Conservation (phyloP, 2,888 invertebrate species). For the Gortyna flavago region DNA sequence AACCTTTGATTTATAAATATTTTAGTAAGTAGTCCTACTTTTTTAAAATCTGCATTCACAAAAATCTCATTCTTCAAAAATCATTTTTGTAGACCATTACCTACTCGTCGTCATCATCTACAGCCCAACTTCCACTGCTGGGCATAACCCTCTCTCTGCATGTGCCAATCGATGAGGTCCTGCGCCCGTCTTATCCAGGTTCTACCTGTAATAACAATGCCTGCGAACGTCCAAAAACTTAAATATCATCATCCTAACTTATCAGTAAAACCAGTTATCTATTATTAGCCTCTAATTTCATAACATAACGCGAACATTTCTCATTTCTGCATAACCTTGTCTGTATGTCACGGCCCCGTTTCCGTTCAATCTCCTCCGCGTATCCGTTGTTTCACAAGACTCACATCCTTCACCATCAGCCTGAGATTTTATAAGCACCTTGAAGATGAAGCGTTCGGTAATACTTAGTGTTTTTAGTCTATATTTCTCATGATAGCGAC, state of each 20-base stretch:
- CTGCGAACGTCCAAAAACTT: background rate
- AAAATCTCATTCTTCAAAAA: too few relatives aligned
- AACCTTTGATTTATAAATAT: background rate
- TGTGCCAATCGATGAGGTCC: background rate
- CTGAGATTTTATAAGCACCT: constrained; percentile 44
- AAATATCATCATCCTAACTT: background rate
- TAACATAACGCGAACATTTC: constrained; percentile 53
- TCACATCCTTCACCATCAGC: constrained; percentile 56
- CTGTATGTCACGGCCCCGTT: constrained; percentile 61
- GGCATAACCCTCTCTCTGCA: background rate
- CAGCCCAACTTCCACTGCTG: too few relatives aligned
- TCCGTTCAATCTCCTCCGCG: constrained; percentile 65
- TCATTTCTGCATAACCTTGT: constrained; percentile 61
- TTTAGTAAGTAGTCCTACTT: background rate
- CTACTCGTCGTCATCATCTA: background rate
- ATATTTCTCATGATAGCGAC: background rate
- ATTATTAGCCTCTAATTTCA: constrained; percentile 24
- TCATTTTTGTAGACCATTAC: background rate
- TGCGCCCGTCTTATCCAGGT: background rate
- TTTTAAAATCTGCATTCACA: background rate
- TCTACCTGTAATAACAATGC: background rate
- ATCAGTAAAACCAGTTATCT: constrained; percentile 8
- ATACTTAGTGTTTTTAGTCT: background rate
- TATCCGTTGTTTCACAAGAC: constrained; percentile 61
- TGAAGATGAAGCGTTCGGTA: constrained; percentile 24